These are phyloP conservation scores for Thamnophis sirtalis DNA, from an alignment of 2,113 vertebrate species.

Conservation along the genomic window DNA sequence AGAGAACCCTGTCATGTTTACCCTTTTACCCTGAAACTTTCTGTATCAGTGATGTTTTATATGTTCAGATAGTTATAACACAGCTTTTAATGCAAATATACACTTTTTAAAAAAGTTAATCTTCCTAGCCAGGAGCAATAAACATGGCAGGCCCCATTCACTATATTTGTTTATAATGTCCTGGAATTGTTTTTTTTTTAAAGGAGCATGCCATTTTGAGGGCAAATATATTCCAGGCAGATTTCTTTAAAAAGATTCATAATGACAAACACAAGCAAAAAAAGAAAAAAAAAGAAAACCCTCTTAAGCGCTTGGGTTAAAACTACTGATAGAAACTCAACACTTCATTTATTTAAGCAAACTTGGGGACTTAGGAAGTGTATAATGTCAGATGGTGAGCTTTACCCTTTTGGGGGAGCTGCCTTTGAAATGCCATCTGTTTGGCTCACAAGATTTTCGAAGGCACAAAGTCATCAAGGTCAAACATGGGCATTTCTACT, in stretches of 20 bases:
- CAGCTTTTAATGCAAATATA: neutral
- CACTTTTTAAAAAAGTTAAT: neutral
- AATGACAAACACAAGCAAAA: neutral
- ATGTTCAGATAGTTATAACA: neutral
- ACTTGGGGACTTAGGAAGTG: neutral
- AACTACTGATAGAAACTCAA: neutral
- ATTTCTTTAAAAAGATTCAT: neutral
- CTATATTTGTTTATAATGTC: neutral
- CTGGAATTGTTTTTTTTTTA: neutral
- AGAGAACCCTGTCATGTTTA: neutral
- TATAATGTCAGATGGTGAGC: slow-evolving; percentile 5
- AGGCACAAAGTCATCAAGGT: slow-evolving; percentile 4
- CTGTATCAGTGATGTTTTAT: neutral
- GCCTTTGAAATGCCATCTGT: slow-evolving; percentile 20
- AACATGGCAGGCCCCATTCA: neutral
- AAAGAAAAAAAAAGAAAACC: neutral
- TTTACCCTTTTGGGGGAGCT: neutral
- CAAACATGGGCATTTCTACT: slow-evolving; percentile 4
- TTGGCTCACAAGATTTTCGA: neutral
- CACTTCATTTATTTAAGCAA: neutral
- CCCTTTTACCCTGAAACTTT: neutral
- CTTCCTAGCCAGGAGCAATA: neutral
- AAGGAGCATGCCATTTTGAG: neutral
- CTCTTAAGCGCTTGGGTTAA: neutral
- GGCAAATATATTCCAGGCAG: neutral